Percentiles rank a stretch among this genome's conserved stretches.
Evolutionary conservation across 2,113 vertebrate species (phyloP).

Genomic region (Hemiprocne comata): DNA sequence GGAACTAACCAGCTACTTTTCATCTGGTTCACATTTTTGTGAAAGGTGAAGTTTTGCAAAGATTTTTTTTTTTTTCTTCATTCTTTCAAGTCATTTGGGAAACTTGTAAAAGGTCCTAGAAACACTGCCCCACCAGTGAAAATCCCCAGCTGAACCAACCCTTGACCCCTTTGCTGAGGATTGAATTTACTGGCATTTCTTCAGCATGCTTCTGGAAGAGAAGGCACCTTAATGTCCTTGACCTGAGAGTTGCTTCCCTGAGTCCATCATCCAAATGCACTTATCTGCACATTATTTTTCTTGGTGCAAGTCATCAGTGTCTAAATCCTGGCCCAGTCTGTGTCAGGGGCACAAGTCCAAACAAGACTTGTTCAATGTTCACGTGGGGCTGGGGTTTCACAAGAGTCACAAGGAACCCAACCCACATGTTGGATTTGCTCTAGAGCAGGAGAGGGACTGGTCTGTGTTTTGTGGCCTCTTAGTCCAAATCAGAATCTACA

Average conservation of each 20-base stretch:
- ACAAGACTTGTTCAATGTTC: too few relatives aligned
- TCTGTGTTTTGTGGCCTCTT: neutral
- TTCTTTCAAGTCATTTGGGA: neutral
- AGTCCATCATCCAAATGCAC: neutral
- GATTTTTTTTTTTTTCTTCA: neutral
- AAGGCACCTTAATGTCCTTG: neutral
- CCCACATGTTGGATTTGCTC: neutral
- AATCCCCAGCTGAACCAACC: neutral
- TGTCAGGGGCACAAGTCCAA: neutral
- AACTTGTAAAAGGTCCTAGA: neutral
- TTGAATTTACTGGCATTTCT: neutral
- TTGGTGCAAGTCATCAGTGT: neutral
- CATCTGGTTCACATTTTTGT: neutral
- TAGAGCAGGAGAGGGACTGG: neutral
- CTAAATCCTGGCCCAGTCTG: neutral
- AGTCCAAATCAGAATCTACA: neutral
- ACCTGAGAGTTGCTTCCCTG: neutral
- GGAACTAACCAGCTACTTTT: neutral
- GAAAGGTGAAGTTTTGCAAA: neutral
- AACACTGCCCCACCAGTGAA: neutral
- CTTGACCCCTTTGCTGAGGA: neutral
- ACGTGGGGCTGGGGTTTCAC: neutral
- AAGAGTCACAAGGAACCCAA: neutral
- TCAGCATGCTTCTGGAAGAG: neutral
- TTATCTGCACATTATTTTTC: neutral